Conservation (phyloP, 2,113 vertebrate genomes). For the Toxotes chatareus region DNA sequence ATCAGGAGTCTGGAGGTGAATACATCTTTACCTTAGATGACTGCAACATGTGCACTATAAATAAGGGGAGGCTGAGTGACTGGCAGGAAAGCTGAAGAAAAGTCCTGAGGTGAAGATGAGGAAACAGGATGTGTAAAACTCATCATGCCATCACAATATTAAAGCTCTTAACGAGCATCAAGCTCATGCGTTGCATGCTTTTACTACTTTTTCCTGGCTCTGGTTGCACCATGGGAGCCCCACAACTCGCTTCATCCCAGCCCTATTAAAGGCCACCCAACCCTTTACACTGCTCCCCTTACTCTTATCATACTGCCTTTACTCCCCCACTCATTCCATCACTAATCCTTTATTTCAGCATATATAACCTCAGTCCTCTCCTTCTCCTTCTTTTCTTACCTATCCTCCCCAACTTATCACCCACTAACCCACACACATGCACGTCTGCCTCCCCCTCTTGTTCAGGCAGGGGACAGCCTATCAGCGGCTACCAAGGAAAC, state of each 20-base stretch:
- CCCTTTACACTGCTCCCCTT: neutral
- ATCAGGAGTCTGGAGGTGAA: neutral
- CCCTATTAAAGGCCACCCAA: conserved; percentile 26
- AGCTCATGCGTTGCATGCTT: conserved; percentile 53
- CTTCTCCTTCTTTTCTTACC: neutral
- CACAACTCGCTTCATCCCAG: conserved; percentile 14
- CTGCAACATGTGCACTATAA: conserved; percentile 20
- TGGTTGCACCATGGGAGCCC: conserved; percentile 20
- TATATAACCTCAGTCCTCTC: neutral
- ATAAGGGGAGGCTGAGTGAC: neutral
- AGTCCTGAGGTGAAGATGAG: conserved; percentile 33
- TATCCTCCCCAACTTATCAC: neutral
- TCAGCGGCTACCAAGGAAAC: conserved; percentile 57
- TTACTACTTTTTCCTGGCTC: conserved; percentile 77
- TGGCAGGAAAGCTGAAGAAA: conserved; percentile 16
- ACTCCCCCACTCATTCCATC: conserved; percentile 28
- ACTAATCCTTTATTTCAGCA: conserved; percentile 24
- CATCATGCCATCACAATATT: conserved; percentile 46
- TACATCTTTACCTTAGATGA: conserved; percentile 22
- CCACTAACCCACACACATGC: neutral
- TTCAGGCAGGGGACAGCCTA: conserved; percentile 36
- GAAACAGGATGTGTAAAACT: conserved; percentile 60
- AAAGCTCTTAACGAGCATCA: conserved; percentile 62
- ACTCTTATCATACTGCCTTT: conserved; percentile 12
- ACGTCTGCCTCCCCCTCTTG: neutral